Conservation (phyloP, 2,888 invertebrate species). For the Oxytorus armatus region DNA sequence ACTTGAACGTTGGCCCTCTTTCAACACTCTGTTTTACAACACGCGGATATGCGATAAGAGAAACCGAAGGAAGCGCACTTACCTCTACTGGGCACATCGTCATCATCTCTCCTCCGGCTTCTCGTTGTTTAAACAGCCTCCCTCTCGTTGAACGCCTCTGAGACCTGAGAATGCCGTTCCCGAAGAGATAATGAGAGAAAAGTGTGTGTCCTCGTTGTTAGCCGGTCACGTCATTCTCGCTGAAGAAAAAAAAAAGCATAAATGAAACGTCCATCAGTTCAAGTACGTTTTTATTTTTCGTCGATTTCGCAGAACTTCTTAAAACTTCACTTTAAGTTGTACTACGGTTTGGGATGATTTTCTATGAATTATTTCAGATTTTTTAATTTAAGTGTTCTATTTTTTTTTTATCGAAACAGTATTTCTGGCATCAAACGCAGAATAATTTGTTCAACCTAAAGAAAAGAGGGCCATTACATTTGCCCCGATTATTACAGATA, state of each 20-base stretch:
- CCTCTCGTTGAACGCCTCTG: conserved; percentile 4
- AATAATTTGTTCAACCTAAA: too few relatives aligned
- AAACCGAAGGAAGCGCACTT: not conserved
- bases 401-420: too few relatives aligned
- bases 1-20: conserved; percentile 40
- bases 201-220: conserved; percentile 12
- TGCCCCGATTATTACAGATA: too few relatives aligned
- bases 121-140: conserved; percentile 18
- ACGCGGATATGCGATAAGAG: conserved; percentile 52
- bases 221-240: conserved; percentile 11
- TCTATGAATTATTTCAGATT: too few relatives aligned
- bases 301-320: too few relatives aligned
- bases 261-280: too few relatives aligned
- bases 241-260: not conserved
- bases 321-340: too few relatives aligned
- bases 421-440: too few relatives aligned
- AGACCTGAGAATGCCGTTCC: conserved; percentile 27
- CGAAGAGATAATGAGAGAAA: conserved; percentile 32
- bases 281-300: too few relatives aligned
- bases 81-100: conserved; percentile 22
- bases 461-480: too few relatives aligned
- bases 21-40: conserved; percentile 2
- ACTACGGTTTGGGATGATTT: too few relatives aligned
- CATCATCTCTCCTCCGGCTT: conserved; percentile 48
- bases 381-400: too few relatives aligned